Conservation (phyloP, 1,140 invertebrate genomes). For the Caerostris darwini region DNA sequence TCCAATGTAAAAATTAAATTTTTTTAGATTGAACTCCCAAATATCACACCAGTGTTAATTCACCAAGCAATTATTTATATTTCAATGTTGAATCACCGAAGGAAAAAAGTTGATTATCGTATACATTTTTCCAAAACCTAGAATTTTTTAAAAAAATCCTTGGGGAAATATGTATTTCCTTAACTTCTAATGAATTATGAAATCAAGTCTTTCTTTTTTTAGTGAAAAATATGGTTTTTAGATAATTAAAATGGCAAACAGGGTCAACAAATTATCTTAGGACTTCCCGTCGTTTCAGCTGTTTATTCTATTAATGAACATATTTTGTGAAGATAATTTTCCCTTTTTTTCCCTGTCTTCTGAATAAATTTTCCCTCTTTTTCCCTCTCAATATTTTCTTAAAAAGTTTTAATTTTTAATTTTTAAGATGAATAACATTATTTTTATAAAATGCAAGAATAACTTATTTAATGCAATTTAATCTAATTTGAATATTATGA, state of each 20-base stretch:
- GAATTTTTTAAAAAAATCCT: background rate
- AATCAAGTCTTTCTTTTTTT: background rate
- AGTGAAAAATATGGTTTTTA: background rate
- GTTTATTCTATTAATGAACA: slow-evolving; percentile 10
- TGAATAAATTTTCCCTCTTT: background rate
- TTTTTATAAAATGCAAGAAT: background rate
- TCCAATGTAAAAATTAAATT: too few relatives aligned
- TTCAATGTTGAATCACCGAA: background rate
- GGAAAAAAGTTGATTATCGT: background rate
- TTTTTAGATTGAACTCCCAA: background rate
- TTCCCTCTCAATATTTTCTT: too few relatives aligned
- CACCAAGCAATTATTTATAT: background rate
- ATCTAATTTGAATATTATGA: too few relatives aligned
- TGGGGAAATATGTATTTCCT: background rate
- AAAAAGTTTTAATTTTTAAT: background rate
- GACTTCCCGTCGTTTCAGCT: background rate
- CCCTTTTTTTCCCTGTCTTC: background rate
- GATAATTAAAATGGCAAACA: slow-evolving; percentile 23
- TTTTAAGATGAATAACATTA: background rate
- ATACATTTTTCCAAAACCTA: background rate
- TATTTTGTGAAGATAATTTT: background rate
- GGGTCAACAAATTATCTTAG: background rate
- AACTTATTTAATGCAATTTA: background rate
- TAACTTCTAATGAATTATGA: background rate
- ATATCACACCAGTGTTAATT: background rate